Evolutionary conservation across 2,888 invertebrate genomes (phyloP).

Genomic region (Tetragnatha montana): DNA sequence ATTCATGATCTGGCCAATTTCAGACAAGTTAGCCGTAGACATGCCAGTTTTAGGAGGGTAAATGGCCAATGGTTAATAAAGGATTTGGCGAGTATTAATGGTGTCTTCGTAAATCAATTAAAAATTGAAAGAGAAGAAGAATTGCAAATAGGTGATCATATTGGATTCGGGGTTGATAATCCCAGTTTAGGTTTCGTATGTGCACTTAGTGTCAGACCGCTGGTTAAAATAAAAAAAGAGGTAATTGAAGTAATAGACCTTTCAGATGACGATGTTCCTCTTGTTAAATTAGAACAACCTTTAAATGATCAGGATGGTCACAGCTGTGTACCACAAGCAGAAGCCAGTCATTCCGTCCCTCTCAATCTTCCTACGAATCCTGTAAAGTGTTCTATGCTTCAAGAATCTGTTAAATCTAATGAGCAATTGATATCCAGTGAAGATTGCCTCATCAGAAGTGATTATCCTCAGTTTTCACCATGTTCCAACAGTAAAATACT

Average conservation of each 20-base stretch:
- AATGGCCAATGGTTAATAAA: constrained; percentile 29
- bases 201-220: neutral
- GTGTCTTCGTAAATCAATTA: constrained; percentile 46
- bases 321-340: too few relatives aligned
- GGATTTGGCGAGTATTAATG: constrained; percentile 58
- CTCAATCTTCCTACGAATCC: too few relatives aligned
- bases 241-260: neutral
- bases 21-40: constrained; percentile 44
- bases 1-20: neutral
- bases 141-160: constrained; percentile 22
- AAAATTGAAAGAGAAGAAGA: neutral
- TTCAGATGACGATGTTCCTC: neutral
- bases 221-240: neutral
- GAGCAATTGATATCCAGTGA: too few relatives aligned
- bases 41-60: constrained; percentile 34
- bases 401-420: too few relatives aligned
- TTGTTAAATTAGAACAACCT: neutral
- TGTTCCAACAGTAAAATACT: too few relatives aligned
- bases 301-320: too few relatives aligned
- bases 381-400: too few relatives aligned
- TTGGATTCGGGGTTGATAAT: constrained; percentile 8
- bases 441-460: too few relatives aligned
- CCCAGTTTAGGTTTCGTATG: neutral
- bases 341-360: too few relatives aligned
- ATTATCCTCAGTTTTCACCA: too few relatives aligned